Evolutionary conservation across 2,888 invertebrate genomes (phyloP), one percentile per base, ranked within the genome.

Genomic region (Tachina lurida): DNA sequence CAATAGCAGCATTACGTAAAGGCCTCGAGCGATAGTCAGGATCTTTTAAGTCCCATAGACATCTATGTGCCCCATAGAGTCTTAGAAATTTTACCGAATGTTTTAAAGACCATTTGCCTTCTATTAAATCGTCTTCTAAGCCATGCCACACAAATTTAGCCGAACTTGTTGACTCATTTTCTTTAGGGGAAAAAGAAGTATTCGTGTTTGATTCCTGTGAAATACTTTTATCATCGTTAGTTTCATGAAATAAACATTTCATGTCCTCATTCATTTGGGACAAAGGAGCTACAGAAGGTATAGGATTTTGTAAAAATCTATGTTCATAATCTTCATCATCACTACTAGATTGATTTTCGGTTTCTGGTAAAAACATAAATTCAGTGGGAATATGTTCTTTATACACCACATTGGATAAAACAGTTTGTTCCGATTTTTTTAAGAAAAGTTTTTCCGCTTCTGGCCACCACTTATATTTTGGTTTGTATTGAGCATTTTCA

Each of bases 101-200:
- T 60, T 89, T 89, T 8, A 89, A 84, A n/a, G 89, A 88, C 90
- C 90, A 90, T 81, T 89, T 90, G 0, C 89, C 89, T 39, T 89
- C 88, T 13, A 89, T 83, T 2, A 90, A 67, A 79, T 90, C 88
- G 63, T 90, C 90, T 75, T 89, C 89, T 9, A 89, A 82, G 5
- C 88, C 88, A 52, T 89, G 88, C 88, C 88, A 89, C 4, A 88
- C 83, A 12, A 88, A 87, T 87, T 88, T 89, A 8, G 82, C 84
- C 0, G 56, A 58, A 2, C 10, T 49, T 0, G 19, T 8, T 3
- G 56, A 15, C 22, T 74, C 58, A 15, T 41, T 78, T 65, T 74
- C 74, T 31, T 75, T 63, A 15, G 58, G 47, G 22, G 47, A 75
- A 17, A 60, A 65, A 8, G 58, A 63, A 31, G 31, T 31, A 31